phyloP scores from a whole-genome alignment of 2,888 invertebrate species.

The Fabriciana adippe region DNA sequence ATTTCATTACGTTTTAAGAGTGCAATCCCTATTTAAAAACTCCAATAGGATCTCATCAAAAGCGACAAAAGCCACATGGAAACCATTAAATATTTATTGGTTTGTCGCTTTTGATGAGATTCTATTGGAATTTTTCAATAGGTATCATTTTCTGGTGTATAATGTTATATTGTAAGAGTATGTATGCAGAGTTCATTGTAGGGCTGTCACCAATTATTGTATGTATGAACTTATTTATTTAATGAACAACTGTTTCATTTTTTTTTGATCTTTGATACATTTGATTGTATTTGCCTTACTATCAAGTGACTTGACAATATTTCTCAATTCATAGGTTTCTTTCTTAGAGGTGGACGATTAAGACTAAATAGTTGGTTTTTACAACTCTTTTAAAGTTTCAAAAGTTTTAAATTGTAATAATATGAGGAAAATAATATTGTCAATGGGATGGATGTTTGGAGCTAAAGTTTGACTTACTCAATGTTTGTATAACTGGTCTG shows the following conservation, averaged over 20 bases:
- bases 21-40: too few relatives aligned
- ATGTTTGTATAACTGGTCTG: too few relatives aligned
- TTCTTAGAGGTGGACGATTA: slow-evolving; percentile 21
- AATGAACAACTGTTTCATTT: slow-evolving; percentile 40
- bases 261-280: slow-evolving; percentile 4
- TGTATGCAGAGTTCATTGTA: slow-evolving; percentile 14
- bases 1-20: slow-evolving; percentile 37
- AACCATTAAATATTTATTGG: too few relatives aligned
- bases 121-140: too few relatives aligned
- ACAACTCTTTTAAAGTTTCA: not conserved
- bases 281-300: slow-evolving; percentile 19
- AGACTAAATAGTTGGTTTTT: not conserved
- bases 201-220: slow-evolving; percentile 41
- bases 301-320: slow-evolving; percentile 50
- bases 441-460: too few relatives aligned
- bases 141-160: slow-evolving; percentile 42
- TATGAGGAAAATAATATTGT: not conserved
- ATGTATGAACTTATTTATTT: slow-evolving; percentile 56
- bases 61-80: too few relatives aligned
- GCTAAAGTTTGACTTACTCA: too few relatives aligned
- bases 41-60: too few relatives aligned
- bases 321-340: slow-evolving; percentile 13
- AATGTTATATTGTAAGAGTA: slow-evolving; percentile 42
- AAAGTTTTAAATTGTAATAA: not conserved
- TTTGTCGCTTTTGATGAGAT: too few relatives aligned